phyloP scores from a whole-genome alignment of 2,113 vertebrate genomes.

The Hippopotamus amphibius region DNA sequence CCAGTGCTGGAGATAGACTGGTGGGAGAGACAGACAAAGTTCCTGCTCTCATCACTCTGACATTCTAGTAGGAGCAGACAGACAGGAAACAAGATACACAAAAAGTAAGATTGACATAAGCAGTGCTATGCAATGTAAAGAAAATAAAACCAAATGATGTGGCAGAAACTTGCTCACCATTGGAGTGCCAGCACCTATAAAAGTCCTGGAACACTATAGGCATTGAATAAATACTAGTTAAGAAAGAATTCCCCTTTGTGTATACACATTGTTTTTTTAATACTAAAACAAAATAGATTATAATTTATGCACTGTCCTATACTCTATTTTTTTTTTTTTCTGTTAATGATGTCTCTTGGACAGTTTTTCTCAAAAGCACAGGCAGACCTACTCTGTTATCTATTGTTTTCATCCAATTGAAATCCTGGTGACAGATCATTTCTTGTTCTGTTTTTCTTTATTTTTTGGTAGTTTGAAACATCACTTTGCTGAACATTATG shows the following conservation, averaged over 20 bases:
- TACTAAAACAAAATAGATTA: neutral
- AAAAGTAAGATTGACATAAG: no score
- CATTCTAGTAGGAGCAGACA: neutral
- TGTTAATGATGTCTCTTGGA: neutral
- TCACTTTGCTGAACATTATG: neutral
- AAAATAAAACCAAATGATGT: neutral
- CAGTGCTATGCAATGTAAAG: neutral
- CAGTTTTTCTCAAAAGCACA: neutral
- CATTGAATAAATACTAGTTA: neutral
- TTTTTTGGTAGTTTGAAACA: neutral
- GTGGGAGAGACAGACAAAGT: neutral
- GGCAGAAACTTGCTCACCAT: neutral
- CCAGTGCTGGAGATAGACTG: neutral
- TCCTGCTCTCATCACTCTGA: neutral
- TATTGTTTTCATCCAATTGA: neutral
- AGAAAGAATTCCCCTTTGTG: neutral
- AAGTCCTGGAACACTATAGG: neutral
- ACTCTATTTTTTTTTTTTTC: neutral
- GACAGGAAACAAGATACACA: neutral
- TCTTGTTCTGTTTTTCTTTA: neutral
- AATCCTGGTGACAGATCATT: neutral
- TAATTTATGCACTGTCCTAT: neutral
- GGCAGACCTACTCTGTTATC: neutral
- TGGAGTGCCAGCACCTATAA: neutral
- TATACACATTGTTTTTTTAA: neutral